phyloP scores from a whole-genome alignment of 2,113 vertebrate genomes.

The Lamprotornis superbus region DNA sequence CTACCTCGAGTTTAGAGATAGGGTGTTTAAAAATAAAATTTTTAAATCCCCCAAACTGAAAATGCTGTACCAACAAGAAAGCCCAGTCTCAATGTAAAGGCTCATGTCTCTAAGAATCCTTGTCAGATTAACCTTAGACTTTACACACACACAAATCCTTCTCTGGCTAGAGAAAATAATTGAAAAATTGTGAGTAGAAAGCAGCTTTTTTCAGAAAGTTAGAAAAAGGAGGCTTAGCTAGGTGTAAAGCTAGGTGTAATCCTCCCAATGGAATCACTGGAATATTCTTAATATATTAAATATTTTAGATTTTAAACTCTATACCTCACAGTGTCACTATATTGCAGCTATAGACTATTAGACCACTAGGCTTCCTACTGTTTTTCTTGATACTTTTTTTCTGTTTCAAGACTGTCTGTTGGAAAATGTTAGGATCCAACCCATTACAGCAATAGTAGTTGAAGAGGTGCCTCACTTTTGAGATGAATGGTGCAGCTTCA shows the following conservation, averaged over 20 bases:
- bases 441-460: not conserved
- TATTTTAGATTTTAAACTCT: not conserved
- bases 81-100: not conserved
- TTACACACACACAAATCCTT: not conserved
- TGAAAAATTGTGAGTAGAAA: not conserved
- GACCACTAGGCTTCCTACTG: not conserved
- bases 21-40: not conserved
- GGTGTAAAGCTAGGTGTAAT: not conserved
- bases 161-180: not conserved
- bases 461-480: not conserved
- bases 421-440: not conserved
- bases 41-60: not conserved
- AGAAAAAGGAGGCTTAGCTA: not conserved
- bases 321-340: not conserved
- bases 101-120: not conserved
- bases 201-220: not conserved
- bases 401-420: not conserved
- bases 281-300: not conserved
- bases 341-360: not conserved
- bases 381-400: not conserved
- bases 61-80: not conserved
- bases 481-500: not conserved
- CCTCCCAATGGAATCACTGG: not conserved
- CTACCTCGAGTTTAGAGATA: not conserved
- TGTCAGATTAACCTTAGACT: slow-evolving; percentile 9